Evolutionary conservation across 2,113 vertebrate genomes (phyloP), one percentile per base, ranked within the genome.

Genomic region (Platysternon megacephalum): DNA sequence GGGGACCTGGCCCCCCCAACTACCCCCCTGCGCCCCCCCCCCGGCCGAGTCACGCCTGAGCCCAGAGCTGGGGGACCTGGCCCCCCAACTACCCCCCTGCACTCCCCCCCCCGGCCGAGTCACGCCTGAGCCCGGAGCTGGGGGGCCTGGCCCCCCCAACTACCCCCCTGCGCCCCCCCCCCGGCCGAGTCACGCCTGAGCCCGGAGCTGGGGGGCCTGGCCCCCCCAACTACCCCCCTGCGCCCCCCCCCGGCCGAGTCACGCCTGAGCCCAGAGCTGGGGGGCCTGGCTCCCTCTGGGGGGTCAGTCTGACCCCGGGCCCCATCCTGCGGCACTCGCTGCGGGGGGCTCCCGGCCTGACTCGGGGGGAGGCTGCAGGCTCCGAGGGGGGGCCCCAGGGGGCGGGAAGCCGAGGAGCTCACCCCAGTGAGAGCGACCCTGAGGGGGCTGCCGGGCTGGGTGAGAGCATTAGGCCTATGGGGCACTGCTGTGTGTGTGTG

Each of bases 341-440:
- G 14, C 10, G 5, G 28, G 7, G 32, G 32, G 17, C 35, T 29
- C 3, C 3, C 3, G 19, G n/a, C 42, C 53, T 84, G 2, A 17
- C n/a, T 35, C 48, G 53, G 4, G 16, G 58, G 74, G 35, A 9
- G 17, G 32, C 74, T 26, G 2, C 22, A 68, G n/a, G 32, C 61
- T 85, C 2, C 44, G 7, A 44, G 44, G 51, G 19, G 19, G n/a
- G n/a, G n/a, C n/a, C 55, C 49, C 16, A 51, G 51, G 51, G 19
- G 19, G 51, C 51, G 35, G 94, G 51, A 16, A 28, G 68, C 29
- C 17, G 4, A 13, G 3, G 44, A 85, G 87, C 85, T 91, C 89
- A 79, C 86, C 61, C 94, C 90, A 10, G 82, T n/a, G 90, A 91
- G 89, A 1, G 82, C 79, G 61, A 52, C 78, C 52, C 48, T 2